Evolutionary conservation across 2,888 invertebrate genomes (phyloP).

Genomic region (Parochlus steinenii): DNA sequence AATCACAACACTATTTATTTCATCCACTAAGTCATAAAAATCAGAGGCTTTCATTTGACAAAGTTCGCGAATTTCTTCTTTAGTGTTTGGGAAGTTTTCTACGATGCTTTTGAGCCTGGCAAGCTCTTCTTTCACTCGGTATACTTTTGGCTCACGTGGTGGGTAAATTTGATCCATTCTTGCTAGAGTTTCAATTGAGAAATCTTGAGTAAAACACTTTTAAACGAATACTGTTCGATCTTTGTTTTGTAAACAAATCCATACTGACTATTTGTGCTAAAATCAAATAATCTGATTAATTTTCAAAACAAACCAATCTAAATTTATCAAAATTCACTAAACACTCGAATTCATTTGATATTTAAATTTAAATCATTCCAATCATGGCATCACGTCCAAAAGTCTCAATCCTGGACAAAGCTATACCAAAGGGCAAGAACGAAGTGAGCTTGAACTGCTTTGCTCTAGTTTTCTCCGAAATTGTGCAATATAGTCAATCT

Average conservation of each 20-base stretch:
- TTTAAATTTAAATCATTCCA: neutral
- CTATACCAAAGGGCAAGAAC: constrained; percentile 78
- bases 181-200: too few species aligned
- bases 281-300: neutral
- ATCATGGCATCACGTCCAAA: constrained; percentile 36
- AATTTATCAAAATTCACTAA: neutral
- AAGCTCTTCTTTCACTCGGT: constrained; percentile 2
- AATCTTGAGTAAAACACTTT: too few species aligned
- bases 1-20: neutral
- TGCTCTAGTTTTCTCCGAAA: constrained; percentile 91
- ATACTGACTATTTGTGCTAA: neutral
- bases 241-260: neutral
- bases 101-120: neutral
- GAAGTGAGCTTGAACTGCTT: constrained; percentile 87
- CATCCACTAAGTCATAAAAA: too few species aligned
- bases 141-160: constrained; percentile 6
- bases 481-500: constrained; percentile 96
- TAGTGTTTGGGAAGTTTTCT: neutral
- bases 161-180: constrained; percentile 9
- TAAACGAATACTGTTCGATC: neutral
- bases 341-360: neutral
- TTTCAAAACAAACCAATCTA: neutral
- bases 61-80: too few species aligned
- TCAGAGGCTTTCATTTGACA: too few species aligned
- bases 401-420: constrained; percentile 80